These are phyloP conservation scores for Brachirus orientalis DNA, from an alignment of 2,113 vertebrate species.

Conservation along the genomic window DNA sequence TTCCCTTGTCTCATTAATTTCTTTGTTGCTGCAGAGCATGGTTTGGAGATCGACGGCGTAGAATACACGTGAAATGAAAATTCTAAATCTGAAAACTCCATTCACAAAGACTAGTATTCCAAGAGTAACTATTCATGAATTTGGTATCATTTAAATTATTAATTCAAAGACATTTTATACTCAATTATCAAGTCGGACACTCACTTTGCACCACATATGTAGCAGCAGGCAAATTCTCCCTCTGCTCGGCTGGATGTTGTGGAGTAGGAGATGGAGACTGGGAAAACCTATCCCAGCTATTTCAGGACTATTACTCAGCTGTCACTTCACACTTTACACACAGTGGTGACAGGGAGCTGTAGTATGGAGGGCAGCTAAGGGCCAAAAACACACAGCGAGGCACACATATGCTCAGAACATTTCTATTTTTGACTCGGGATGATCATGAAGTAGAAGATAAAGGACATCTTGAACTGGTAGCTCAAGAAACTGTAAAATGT, in stretches of 20 bases:
- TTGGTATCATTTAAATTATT: conserved; percentile 50
- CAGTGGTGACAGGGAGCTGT: conserved; percentile 70
- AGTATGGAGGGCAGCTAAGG: conserved; percentile 57
- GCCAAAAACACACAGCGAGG: conserved; percentile 52
- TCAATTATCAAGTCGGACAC: conserved; percentile 52
- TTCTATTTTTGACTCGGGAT: conserved; percentile 71
- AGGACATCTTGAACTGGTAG: conserved; percentile 53
- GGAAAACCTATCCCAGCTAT: conserved; percentile 74
- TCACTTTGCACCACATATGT: conserved; percentile 21
- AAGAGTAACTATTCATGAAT: conserved; percentile 48
- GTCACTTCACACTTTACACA: conserved; percentile 80
- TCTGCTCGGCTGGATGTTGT: conserved; percentile 41
- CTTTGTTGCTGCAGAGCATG: conserved; percentile 20
- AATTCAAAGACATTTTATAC: conserved; percentile 51
- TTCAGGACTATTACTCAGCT: conserved; percentile 80
- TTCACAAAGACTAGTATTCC: conserved; percentile 27
- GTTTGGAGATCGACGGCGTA: conserved; percentile 32
- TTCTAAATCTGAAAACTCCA: conserved; percentile 24
- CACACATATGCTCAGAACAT: conserved; percentile 64
- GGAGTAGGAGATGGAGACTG: conserved; percentile 25
- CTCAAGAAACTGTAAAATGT: conserved; percentile 52
- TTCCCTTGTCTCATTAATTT: conserved; percentile 23
- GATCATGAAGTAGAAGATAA: conserved; percentile 69
- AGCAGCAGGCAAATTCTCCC: conserved; percentile 20
- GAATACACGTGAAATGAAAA: conserved; percentile 1